Conservation (phyloP, 2,888 invertebrate species). For the Andrena bucephala region DNA sequence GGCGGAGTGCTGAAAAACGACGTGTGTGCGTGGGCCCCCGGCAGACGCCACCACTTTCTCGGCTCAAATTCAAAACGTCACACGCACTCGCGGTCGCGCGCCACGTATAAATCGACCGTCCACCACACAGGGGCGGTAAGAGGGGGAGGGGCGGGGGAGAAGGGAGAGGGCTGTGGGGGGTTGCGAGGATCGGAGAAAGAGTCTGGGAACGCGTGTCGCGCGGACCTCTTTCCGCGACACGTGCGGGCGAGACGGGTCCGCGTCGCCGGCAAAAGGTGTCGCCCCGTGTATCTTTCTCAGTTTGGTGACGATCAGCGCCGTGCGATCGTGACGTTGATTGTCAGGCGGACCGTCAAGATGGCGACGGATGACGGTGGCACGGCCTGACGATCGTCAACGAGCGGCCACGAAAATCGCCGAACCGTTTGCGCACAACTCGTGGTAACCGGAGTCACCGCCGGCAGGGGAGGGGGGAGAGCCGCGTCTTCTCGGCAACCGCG, state of each 20-base stretch:
- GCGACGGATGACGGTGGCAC: constrained; percentile 50
- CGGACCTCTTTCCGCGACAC: constrained; percentile 55
- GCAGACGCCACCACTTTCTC: constrained; percentile 55
- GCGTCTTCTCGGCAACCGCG: constrained; percentile 13
- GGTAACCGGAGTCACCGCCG: constrained; percentile 32
- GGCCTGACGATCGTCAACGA: constrained; percentile 61
- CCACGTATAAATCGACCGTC: constrained; percentile 49
- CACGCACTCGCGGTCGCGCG: constrained; percentile 48
- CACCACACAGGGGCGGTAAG: background rate
- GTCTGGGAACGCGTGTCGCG: constrained; percentile 29
- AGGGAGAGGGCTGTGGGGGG: constrained; percentile 3
- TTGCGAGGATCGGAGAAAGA: constrained; percentile 27
- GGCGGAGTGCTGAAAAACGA: constrained; percentile 51
- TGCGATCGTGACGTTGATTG: constrained; percentile 50
- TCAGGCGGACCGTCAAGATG: constrained; percentile 60
- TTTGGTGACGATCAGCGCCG: constrained; percentile 44
- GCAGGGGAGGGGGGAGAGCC: background rate
- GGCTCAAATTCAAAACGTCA: constrained; percentile 59
- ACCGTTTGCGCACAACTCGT: constrained; percentile 36
- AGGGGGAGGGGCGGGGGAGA: background rate
- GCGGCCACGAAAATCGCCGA: constrained; percentile 58
- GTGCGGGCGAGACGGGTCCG: constrained; percentile 54
- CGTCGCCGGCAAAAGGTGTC: constrained; percentile 66
- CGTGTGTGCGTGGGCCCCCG: constrained; percentile 51
- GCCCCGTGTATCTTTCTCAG: constrained; percentile 64